These are phyloP conservation scores for Ambastaia sidthimunki DNA, from an alignment of 2,797 vertebrate species.

Conservation along the genomic window DNA sequence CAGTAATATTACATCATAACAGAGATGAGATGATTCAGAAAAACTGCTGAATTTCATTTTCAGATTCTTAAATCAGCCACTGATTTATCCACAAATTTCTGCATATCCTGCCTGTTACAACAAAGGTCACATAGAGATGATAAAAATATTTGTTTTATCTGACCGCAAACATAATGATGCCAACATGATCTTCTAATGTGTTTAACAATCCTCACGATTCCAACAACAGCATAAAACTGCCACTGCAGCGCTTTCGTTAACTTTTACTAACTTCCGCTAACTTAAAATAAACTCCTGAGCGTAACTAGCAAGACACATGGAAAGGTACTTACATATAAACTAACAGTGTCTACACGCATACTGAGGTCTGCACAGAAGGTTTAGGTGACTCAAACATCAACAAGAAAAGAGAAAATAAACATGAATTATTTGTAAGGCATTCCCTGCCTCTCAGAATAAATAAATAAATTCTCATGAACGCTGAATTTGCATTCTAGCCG, in stretches of 20 bases:
- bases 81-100: neutral
- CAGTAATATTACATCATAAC: slow-evolving; percentile 42
- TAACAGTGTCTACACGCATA: slow-evolving; percentile 36
- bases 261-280: slow-evolving; percentile 11
- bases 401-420: slow-evolving; percentile 8
- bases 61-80: slow-evolving; percentile 23
- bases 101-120: slow-evolving; percentile 41
- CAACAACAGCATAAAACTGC: slow-evolving; percentile 17
- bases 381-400: neutral
- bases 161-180: slow-evolving; percentile 44
- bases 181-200: slow-evolving; percentile 18
- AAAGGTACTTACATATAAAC: slow-evolving; percentile 42
- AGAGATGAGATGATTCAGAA: slow-evolving; percentile 54
- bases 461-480: slow-evolving; percentile 45
- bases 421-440: slow-evolving; percentile 35
- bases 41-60: slow-evolving; percentile 12
- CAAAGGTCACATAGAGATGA: slow-evolving; percentile 42
- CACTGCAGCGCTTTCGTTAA: slow-evolving; percentile 25
- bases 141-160: slow-evolving; percentile 43
- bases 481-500: slow-evolving; percentile 43
- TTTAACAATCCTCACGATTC: slow-evolving; percentile 15
- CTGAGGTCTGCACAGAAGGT: slow-evolving; percentile 39
- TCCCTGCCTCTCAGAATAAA: slow-evolving; percentile 57
- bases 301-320: slow-evolving; percentile 39
- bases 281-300: slow-evolving; percentile 60